Evolutionary conservation across 1,140 invertebrate genomes (phyloP).

Genomic region (Oryctes rhinoceros): DNA sequence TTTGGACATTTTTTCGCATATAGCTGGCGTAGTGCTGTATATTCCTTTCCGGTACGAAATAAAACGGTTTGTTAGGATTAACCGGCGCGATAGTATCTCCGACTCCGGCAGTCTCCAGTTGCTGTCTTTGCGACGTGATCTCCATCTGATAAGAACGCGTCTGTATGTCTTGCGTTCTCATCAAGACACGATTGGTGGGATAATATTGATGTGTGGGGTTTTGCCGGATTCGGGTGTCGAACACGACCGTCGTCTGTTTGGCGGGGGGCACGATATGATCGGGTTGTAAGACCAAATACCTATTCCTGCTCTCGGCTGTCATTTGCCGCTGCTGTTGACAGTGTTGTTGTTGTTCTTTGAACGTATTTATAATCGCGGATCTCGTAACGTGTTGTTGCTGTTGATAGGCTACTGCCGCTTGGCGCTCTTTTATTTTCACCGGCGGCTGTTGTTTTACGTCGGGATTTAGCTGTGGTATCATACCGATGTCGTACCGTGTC

Average conservation of each 20-base stretch:
- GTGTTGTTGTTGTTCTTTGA: background rate
- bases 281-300: background rate
- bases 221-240: background rate
- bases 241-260: background rate
- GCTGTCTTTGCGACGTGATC: background rate
- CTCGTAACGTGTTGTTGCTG: background rate
- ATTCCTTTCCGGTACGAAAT: conserved; percentile 1
- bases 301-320: background rate
- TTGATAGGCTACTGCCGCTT: background rate
- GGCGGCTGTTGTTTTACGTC: conserved; percentile 17
- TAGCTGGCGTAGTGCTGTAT: background rate
- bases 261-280: background rate
- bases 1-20: background rate
- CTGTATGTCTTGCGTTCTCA: background rate
- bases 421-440: background rate
- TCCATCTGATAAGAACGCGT: background rate
- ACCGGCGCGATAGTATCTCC: background rate
- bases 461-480: conserved; percentile 18
- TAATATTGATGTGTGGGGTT: background rate
- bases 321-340: background rate
- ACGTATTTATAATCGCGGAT: background rate
- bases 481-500: conserved; percentile 52
- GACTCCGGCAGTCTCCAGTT: background rate
- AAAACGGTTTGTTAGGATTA: background rate
- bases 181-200: background rate